Percentiles rank a stretch among this genome's conserved stretches.
These are phyloP conservation scores for Manis pentadactyla DNA, from an alignment of 2,797 vertebrate species.

Conservation along the genomic window DNA sequence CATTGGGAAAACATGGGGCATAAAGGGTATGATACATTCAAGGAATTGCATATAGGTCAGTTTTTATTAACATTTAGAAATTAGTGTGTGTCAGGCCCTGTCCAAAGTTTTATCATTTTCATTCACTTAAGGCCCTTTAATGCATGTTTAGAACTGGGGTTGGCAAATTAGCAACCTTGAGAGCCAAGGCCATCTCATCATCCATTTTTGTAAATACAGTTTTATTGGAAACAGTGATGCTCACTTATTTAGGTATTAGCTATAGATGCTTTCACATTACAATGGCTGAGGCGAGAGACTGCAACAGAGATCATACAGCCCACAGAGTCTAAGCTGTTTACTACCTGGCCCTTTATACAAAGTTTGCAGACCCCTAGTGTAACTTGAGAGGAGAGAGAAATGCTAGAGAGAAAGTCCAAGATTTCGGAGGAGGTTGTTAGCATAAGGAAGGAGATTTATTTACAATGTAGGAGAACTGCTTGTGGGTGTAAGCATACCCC, in stretches of 20 bases:
- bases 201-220: neutral
- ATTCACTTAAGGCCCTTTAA: neutral
- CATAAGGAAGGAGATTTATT: neutral
- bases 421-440: no score
- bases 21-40: neutral
- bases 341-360: neutral
- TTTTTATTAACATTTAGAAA: neutral
- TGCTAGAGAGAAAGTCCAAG: neutral
- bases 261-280: neutral
- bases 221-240: neutral
- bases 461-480: neutral
- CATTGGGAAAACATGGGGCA: neutral
- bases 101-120: neutral
- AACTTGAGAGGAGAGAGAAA: neutral
- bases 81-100: neutral
- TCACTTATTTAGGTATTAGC: neutral
- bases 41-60: neutral
- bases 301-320: no score
- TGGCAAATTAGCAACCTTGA: neutral
- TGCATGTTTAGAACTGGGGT: neutral
- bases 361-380: accelerated
- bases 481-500: neutral
- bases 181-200: neutral
- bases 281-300: neutral
- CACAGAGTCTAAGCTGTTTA: neutral